Evolutionary conservation across 2,888 invertebrate genomes (phyloP).

Genomic region (Thereva unica): DNA sequence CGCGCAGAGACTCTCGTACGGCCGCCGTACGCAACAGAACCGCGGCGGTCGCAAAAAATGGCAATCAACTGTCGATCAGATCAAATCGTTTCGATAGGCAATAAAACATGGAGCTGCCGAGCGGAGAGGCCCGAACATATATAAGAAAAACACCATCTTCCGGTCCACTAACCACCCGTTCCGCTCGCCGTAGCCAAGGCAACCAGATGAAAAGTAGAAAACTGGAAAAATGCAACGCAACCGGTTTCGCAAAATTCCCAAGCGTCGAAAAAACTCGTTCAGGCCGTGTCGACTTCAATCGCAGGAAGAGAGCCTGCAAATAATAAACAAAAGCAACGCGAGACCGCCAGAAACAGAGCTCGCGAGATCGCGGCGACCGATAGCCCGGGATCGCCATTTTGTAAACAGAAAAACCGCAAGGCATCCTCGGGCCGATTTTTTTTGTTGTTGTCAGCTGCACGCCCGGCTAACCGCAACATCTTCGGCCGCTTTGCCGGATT

Average conservation of each 20-base stretch:
- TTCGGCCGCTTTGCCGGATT: neutral
- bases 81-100: constrained; percentile 26
- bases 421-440: constrained; percentile 22
- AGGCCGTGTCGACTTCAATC: constrained; percentile 19
- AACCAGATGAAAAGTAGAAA: constrained; percentile 15
- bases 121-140: neutral
- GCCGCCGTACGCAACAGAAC: neutral
- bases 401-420: constrained; percentile 32
- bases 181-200: neutral
- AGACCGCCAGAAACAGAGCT: constrained; percentile 29
- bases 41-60: constrained; percentile 7
- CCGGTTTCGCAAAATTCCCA: constrained; percentile 30
- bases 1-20: neutral
- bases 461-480: constrained; percentile 6
- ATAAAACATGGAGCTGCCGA: constrained; percentile 4
- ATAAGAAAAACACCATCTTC: constrained; percentile 27
- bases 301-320: constrained; percentile 18
- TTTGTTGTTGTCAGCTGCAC: neutral
- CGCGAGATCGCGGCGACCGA: constrained; percentile 12
- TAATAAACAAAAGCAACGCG: constrained; percentile 22
- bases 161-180: constrained; percentile 33
- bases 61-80: constrained; percentile 35
- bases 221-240: constrained; percentile 29
- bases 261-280: constrained; percentile 17
- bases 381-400: constrained; percentile 8